Evolutionary conservation across 30 jellyfish, hydroid and myxozoan species (phyloP).

Genomic region (Aurelia sp.): DNA sequence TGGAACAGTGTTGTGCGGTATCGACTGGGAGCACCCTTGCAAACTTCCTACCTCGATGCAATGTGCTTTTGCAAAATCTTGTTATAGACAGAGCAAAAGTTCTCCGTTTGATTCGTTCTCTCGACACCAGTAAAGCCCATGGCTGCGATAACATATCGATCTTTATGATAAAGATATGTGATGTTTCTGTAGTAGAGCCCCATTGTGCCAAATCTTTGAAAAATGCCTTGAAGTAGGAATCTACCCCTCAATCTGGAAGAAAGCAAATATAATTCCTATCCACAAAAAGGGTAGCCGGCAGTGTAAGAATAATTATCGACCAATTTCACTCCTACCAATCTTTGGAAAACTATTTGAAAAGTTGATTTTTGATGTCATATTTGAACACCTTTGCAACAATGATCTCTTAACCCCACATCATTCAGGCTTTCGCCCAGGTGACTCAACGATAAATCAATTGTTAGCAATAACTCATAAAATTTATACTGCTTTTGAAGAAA

Average conservation of each 20-base stretch:
- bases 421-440: too few species aligned
- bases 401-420: too few species aligned
- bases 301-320: too few species aligned
- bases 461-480: too few species aligned
- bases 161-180: conserved; percentile 13
- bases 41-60: conserved; percentile 9
- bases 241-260: too few species aligned
- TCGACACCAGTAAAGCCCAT: background rate
- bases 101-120: background rate
- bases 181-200: conserved; percentile 22
- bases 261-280: too few species aligned
- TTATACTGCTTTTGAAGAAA: too few species aligned
- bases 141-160: conserved; percentile 15
- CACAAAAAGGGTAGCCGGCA: too few species aligned
- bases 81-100: conserved; percentile 16
- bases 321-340: background rate
- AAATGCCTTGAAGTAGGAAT: too few species aligned
- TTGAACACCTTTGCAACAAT: background rate
- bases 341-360: background rate
- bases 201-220: background rate
- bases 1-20: conserved; percentile 22
- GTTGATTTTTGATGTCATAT: background rate
- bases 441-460: too few species aligned
- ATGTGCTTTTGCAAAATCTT: conserved; percentile 2
- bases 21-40: background rate